Base-by-base conservation (phyloP, 2,888 invertebrate species). In the Xestobium rufovillosum region DNA sequence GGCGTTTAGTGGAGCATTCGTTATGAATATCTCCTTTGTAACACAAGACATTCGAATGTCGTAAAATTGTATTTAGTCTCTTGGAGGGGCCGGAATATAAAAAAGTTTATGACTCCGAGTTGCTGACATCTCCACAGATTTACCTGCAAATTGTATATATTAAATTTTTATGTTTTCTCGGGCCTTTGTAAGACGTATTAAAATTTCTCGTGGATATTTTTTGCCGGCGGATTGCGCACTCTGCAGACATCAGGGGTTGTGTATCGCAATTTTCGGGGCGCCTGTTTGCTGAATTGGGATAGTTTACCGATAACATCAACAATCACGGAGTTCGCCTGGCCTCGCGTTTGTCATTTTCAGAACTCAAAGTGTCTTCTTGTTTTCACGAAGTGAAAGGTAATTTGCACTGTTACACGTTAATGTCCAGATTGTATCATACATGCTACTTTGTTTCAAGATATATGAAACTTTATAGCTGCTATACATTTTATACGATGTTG, bases 281-380 rank as follows among this genome's bases (percentile, higher is more conserved):
- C 60, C 61, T 59, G 52, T 55, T 19, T 19, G 23, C 23, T 19
- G 23, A 19, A 19, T 19, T 19, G 23, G 23, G 23, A 19, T 19
- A 19, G 23, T 56, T 59, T 49, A 52, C 56, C 52, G 64, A 64
- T 64, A 64, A 54, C 60, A 64, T 64, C 64, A 63, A 63, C 64
- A 63, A 64, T 64, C 64, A 62, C 50, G 37, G 49, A 54, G 56
- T 55, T 56, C 55, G 56, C 53, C 51, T 55, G 55, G 51, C 55
- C 58, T 51, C 53, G 51, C 62, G 61, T 64, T 61, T 63, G 57
- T 64, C 64, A 63, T 63, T 60, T 58, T 54, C 55, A 44, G 50
- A 57, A 58, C 56, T 57, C 56, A 6, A 56, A 59, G 51, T 48
- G 50, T 55, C 50, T 50, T 48, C 43, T 36, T 37, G 28, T 33